These are phyloP conservation scores for Protodeltote pygarga DNA, from an alignment of 2,888 invertebrate species.

Conservation along the genomic window DNA sequence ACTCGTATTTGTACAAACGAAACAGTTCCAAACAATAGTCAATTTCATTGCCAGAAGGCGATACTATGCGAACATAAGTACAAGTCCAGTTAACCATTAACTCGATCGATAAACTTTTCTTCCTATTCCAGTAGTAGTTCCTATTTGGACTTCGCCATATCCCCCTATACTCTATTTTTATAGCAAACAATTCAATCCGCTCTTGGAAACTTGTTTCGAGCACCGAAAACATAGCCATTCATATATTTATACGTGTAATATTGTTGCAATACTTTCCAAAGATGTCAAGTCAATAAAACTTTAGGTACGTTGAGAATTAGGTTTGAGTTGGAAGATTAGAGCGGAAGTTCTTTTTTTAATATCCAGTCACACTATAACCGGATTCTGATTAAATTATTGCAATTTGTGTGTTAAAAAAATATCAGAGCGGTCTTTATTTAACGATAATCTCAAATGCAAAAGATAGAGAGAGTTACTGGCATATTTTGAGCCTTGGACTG, in stretches of 20 bases:
- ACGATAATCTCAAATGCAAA: too few species aligned
- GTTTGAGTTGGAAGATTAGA: not conserved
- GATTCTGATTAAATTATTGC: too few species aligned
- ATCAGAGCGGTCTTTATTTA: too few species aligned
- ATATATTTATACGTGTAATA: conserved; percentile 7
- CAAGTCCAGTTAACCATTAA: conserved; percentile 30
- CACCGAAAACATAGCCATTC: conserved; percentile 12
- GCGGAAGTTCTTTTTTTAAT: too few species aligned
- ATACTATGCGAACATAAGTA: conserved; percentile 4
- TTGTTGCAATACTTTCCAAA: conserved; percentile 17
- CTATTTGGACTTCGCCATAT: conserved; percentile 2
- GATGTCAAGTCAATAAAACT: conserved; percentile 5
- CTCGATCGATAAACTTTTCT: conserved; percentile 29
- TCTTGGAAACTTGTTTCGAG: conserved; percentile 17
- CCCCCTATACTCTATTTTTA: conserved; percentile 16
- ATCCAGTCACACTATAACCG: too few species aligned
- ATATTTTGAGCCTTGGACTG: too few species aligned
- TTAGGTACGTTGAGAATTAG: not conserved
- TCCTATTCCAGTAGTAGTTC: conserved; percentile 27
- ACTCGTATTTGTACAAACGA: too few species aligned
- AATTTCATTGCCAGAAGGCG: too few species aligned
- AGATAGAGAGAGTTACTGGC: too few species aligned
- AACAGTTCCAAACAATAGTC: too few species aligned
- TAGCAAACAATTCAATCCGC: conserved; percentile 12
- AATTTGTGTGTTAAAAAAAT: too few species aligned